A percentile compares a stretch with the other conserved stretches of the same genome.
phyloP scores from a whole-genome alignment of 2,888 invertebrate genomes.

The Anoncus sp. region DNA sequence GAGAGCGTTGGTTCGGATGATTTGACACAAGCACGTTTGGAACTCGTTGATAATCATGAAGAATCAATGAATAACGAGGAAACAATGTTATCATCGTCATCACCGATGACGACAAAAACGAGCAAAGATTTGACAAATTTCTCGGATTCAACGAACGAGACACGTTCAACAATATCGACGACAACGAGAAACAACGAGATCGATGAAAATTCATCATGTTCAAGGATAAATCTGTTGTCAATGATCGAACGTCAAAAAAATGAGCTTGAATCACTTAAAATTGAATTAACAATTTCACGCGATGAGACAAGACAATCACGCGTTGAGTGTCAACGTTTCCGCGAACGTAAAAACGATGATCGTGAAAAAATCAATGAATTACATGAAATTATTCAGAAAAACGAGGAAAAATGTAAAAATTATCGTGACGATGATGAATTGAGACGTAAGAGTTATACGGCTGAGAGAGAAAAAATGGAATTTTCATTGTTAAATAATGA shows the following conservation, averaged over 20 bases:
- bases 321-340: too few species aligned
- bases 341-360: too few species aligned
- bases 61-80: constrained; percentile 82
- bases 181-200: constrained; percentile 75
- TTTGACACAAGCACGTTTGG: constrained; percentile 83
- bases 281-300: constrained; percentile 84
- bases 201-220: constrained; percentile 78
- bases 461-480: constrained; percentile 89
- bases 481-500: constrained; percentile 88
- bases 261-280: constrained; percentile 83
- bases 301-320: too few species aligned
- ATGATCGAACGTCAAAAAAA: constrained; percentile 87
- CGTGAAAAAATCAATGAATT: too few species aligned
- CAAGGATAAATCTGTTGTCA: constrained; percentile 80
- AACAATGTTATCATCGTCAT: too few species aligned
- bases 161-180: too few species aligned
- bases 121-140: too few species aligned
- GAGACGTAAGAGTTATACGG: constrained; percentile 85
- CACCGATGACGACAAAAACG: too few species aligned
- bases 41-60: constrained; percentile 84
- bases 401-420: too few species aligned
- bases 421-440: constrained; percentile 83
- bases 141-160: too few species aligned
- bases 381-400: too few species aligned
- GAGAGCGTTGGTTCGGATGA: constrained; percentile 88